Base-by-base conservation (phyloP, 2,888 invertebrate genomes). In the Celastrina argiolus region DNA sequence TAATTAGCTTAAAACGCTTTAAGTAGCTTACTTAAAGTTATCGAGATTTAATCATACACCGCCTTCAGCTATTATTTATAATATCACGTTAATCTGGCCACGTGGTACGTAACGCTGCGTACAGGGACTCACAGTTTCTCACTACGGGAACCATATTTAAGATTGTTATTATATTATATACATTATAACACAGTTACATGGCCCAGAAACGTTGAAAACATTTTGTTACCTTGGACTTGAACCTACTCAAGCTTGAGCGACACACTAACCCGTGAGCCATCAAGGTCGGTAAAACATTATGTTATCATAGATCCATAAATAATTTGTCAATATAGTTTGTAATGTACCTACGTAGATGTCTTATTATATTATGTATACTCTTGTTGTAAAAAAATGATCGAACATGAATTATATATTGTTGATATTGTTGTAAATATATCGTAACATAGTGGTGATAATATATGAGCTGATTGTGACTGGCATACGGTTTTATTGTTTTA, bases 361-460 rank as follows among this genome's bases (percentile, higher is more conserved):
- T 61, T 61, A 61, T 22, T 65, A 28, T 56, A 65, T 36, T 72
- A 71, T 71, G 63, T 72, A 71, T 72, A 72, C 67, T 67, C 71
- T 67, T 69, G 72, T 72, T 72, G 68, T 69, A 68, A 69, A 68
- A 69, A 68, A 71, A 63, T 66, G 67, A 70, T 66, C 66, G 65
- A 70, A 71, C 66, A 67, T 69, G 64, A 66, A 66, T 67, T 67
- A 70, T 69, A 68, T 75, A 80, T 81, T 84, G 86, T 88, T 88
- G 79, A 83, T 82, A 83, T 83, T 82, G 80, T 81, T 88, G 88
- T 89, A 89, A 84, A 87, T 88, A 87, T 76, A 78, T 39, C 61
- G 22, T 61, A 61, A 81, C 81, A 83, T 78, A 81, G 74, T 79
- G 77, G 71, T 74, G 71, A 76, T 77, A 78, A 81, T 79, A 69